These are phyloP conservation scores for Pampusana beccarii DNA, from an alignment of 2,113 vertebrate species.

Conservation along the genomic window DNA sequence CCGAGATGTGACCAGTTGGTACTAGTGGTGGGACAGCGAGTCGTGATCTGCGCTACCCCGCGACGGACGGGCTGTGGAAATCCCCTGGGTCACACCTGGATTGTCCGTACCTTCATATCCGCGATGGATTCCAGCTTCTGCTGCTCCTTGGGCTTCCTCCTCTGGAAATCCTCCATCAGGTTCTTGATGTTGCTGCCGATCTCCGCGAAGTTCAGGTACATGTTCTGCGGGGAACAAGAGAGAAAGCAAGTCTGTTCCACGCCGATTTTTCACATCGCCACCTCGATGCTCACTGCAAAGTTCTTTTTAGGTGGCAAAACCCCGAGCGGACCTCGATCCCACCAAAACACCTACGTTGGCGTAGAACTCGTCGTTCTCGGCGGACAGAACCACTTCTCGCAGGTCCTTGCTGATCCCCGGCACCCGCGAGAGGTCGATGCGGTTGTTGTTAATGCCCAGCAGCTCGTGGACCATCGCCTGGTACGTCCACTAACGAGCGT, in stretches of 20 bases:
- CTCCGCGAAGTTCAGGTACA: conserved; percentile 97
- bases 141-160: conserved; percentile 91
- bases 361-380: conserved; percentile 96
- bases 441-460: conserved; percentile 94
- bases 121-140: conserved; percentile 95
- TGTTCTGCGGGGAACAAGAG: conserved; percentile 79
- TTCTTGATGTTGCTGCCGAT: conserved; percentile 98
- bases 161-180: conserved; percentile 98
- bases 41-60: not conserved
- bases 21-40: not conserved
- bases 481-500: conserved; percentile 89
- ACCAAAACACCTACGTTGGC: conserved; percentile 82
- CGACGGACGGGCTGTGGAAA: not conserved
- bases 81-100: accelerated
- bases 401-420: conserved; percentile 93
- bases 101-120: conserved; percentile 88
- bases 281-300: accelerated
- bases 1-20: not conserved
- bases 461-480: conserved; percentile 98
- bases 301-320: not conserved
- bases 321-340: accelerated
- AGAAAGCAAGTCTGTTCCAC: no score
- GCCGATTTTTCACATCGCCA: not conserved
- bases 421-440: conserved; percentile 93
- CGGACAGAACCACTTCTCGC: conserved; percentile 91